These are phyloP conservation scores for Orthonevra nobilis DNA, from an alignment of 2,888 invertebrate genomes.

Conservation along the genomic window DNA sequence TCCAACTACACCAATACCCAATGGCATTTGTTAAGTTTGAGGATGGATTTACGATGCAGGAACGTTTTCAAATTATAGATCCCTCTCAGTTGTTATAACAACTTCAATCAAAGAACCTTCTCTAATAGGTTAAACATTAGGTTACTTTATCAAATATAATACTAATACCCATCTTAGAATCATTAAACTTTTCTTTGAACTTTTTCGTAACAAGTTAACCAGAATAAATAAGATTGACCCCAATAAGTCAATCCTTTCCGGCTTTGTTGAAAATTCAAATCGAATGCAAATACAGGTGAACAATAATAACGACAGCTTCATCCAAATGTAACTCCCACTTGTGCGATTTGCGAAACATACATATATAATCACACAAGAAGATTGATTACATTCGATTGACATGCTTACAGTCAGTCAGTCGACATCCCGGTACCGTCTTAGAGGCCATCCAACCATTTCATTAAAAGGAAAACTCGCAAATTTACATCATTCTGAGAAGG, in stretches of 20 bases:
- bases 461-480: slow-evolving; percentile 38
- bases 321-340: not conserved
- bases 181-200: too few species aligned
- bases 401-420: not conserved
- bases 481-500: slow-evolving; percentile 39
- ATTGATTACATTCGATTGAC: slow-evolving; percentile 42
- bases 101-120: too few species aligned
- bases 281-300: slow-evolving; percentile 32
- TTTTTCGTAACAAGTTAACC: too few species aligned
- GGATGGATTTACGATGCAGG: too few species aligned
- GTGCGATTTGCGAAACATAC: not conserved
- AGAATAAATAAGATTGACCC: slow-evolving; percentile 28
- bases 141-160: too few species aligned
- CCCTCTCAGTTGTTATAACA: too few species aligned
- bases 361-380: too few species aligned
- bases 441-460: slow-evolving; percentile 42
- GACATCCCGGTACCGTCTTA: not conserved
- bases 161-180: too few species aligned
- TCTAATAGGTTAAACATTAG: too few species aligned
- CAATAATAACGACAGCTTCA: slow-evolving; percentile 8
- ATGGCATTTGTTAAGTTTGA: too few species aligned
- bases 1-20: too few species aligned
- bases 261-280: slow-evolving; percentile 16
- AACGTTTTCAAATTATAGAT: too few species aligned
- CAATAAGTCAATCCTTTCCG: slow-evolving; percentile 31